phyloP scores from a whole-genome alignment of 2,113 vertebrate species.

The Macaca fascicularis region T2T-MFA8v1.1 NC_088386.1:15504001-15504500 shows the following conservation, averaged over 20 bases:
- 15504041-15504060: background rate
- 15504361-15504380: too few species aligned
- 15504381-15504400: too few species aligned
- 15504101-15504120: background rate
- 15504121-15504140: background rate
- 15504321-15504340: too few species aligned
- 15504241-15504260: background rate
- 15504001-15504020: background rate
- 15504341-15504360: too few species aligned
- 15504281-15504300: background rate
- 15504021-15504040: background rate
- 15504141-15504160: background rate
- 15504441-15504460: too few species aligned
- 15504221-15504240: background rate
- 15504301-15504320: background rate
- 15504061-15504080: background rate
- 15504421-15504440: too few species aligned
- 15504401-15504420: too few species aligned
- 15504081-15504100: background rate
- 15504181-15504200: background rate
- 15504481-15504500: too few species aligned
- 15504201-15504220: background rate
- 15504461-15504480: rapidly evolving
- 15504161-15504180: background rate
- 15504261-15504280: background rate